phyloP scores from a whole-genome alignment of 2,888 invertebrate genomes.

The Agriotes lineatus region DNA sequence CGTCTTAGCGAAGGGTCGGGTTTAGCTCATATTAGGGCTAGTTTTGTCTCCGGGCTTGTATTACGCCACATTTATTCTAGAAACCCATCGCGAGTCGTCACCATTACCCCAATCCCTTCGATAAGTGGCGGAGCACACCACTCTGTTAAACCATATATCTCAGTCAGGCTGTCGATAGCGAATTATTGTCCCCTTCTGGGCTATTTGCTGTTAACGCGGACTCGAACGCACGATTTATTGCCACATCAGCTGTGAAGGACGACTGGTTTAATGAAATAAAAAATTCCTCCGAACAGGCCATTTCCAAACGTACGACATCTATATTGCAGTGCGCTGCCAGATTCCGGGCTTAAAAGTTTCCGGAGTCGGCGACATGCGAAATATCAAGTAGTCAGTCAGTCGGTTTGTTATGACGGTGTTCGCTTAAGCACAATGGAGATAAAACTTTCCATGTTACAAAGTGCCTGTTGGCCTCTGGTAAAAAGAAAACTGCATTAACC shows the following conservation, averaged over 20 bases:
- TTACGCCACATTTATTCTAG: slow-evolving; percentile 43
- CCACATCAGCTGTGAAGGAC: slow-evolving; percentile 58
- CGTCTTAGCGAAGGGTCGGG: not conserved
- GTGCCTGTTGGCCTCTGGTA: slow-evolving; percentile 15
- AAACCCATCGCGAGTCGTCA: slow-evolving; percentile 48
- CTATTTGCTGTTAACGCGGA: slow-evolving; percentile 63
- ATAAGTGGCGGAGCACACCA: slow-evolving; percentile 40
- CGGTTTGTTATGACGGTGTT: slow-evolving; percentile 11
- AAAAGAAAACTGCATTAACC: slow-evolving; percentile 21
- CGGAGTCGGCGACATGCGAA: slow-evolving; percentile 20
- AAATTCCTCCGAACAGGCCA: slow-evolving; percentile 46
- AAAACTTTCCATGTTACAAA: slow-evolving; percentile 3
- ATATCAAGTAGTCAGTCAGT: slow-evolving; percentile 10
- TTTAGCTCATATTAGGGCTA: slow-evolving; percentile 11
- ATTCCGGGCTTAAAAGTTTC: slow-evolving; percentile 21
- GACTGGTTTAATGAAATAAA: slow-evolving; percentile 54
- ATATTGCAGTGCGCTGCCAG: slow-evolving; percentile 24
- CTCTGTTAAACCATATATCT: slow-evolving; percentile 55
- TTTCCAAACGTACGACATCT: slow-evolving; percentile 41
- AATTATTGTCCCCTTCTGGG: slow-evolving; percentile 64
- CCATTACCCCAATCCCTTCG: slow-evolving; percentile 53
- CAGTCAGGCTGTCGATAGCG: slow-evolving; percentile 57
- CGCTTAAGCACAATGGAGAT: slow-evolving; percentile 12
- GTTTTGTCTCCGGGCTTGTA: slow-evolving; percentile 3
- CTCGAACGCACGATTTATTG: slow-evolving; percentile 60